Conservation (phyloP, 1,140 invertebrate genomes). For the Macrobrachium nipponense region DNA sequence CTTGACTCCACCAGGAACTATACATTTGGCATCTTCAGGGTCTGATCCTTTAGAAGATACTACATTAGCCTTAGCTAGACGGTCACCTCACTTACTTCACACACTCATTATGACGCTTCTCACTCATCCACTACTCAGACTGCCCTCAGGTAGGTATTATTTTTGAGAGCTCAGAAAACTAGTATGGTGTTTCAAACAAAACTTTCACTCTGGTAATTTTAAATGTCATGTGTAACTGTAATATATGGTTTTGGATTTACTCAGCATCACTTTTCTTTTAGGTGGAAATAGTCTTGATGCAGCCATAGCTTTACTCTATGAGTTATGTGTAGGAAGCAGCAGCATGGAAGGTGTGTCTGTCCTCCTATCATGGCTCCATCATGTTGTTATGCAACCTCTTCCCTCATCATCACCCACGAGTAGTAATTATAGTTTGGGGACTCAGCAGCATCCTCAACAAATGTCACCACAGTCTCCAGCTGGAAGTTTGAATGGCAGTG, state of each 20-base stretch:
- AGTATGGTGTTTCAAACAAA: too few species aligned
- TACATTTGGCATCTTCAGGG: conserved; percentile 35
- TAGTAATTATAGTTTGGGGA: conserved; percentile 6
- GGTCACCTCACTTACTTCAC: conserved; percentile 48
- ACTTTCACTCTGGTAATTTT: not conserved
- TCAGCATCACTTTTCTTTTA: not conserved
- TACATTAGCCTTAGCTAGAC: conserved; percentile 49
- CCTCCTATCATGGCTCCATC: conserved; percentile 76
- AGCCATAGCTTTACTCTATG: conserved; percentile 83
- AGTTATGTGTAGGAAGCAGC: conserved; percentile 74
- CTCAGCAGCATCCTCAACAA: not conserved
- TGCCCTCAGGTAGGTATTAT: conserved; percentile 45
- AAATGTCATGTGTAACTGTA: not conserved
- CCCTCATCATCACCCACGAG: not conserved
- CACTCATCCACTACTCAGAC: conserved; percentile 52
- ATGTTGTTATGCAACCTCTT: conserved; percentile 68
- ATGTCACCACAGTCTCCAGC: conserved; percentile 12
- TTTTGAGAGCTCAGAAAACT: too few species aligned
- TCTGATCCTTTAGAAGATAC: conserved; percentile 54
- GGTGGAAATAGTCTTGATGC: conserved; percentile 72
- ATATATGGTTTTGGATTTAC: not conserved
- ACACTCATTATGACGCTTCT: conserved; percentile 55
- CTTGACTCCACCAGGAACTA: conserved; percentile 47
- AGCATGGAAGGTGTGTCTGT: conserved; percentile 72
- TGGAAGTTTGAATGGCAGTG: conserved; percentile 65